Base-by-base conservation (phyloP, 2,797 vertebrate genomes). In the Simalia tracyae region DNA sequence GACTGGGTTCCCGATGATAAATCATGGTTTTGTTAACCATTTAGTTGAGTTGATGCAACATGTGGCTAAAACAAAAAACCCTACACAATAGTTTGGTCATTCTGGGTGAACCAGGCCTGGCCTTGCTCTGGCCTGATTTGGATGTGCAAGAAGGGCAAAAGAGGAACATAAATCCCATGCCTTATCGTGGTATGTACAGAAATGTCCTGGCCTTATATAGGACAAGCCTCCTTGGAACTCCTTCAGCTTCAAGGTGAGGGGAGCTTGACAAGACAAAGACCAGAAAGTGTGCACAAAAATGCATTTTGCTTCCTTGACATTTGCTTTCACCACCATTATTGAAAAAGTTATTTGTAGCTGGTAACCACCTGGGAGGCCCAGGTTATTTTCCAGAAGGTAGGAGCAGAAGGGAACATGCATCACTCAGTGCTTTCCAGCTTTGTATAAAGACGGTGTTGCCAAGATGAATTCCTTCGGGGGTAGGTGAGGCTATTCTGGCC, bases 101-200 rank as follows among this genome's bases (percentile, higher is more conserved):
- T 56, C 28, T 5, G 93, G 89, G n/a, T 68, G 2, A 86, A 90
- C 81, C 89, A 86, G 57, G 92, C 61, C 88, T 60, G n/a, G 7
- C 91, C 90, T 31, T 24, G 84, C 91, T 90, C 93, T 88, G 2
- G 46, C 93, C 59, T 94, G 95, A 91, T 94, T 95, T 95, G 92
- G 84, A 95, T 97, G 96, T 94, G 85, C 91, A 94, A 92, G 86
- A 87, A 94, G 86, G 56, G 24, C 22, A 57, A 50, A 72, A 91
- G 76, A 89, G 85, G 46, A 89, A 94, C 54, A 9, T 84, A 4
- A 61, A 4, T 89, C 87, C 60, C 88, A 89, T 86, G 64, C 90
- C 94, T 92, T 84, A 31, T 42, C 6, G 64, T 31, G 12, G 64
- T 5, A 5, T 66, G 64, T 66, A n/a, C 1, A 0, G 12, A n/a